Conservation (phyloP, 1,140 invertebrate species). For the Anoplolepis gracilipes region DNA sequence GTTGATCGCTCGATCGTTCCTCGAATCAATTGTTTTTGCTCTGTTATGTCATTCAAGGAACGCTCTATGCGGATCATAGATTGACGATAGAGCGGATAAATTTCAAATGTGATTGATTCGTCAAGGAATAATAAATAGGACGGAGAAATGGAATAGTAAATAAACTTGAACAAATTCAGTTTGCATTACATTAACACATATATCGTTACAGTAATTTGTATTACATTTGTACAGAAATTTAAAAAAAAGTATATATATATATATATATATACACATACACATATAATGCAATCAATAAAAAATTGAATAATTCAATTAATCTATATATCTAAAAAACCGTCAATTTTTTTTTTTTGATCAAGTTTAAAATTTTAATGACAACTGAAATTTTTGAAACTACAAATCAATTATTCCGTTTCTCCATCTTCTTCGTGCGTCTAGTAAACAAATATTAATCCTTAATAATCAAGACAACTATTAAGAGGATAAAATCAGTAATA, state of each 20-base stretch:
- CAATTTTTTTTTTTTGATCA: background rate
- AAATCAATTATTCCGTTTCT: conserved; percentile 33
- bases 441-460: conserved; percentile 44
- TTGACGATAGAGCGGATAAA: conserved; percentile 19
- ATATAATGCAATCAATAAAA: background rate
- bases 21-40: conserved; percentile 9
- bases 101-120: conserved; percentile 41
- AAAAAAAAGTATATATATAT: no score
- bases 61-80: background rate
- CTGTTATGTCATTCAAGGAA: background rate
- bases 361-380: background rate
- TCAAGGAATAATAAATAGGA: conserved; percentile 23
- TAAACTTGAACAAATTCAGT: background rate
- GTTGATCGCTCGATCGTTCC: conserved; percentile 20
- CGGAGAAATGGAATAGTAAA: conserved; percentile 24
- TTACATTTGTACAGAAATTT: background rate
- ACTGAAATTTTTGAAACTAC: background rate
- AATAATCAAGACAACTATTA: conserved; percentile 43
- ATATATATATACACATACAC: no score
- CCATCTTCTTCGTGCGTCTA: conserved; percentile 37
- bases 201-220: background rate
- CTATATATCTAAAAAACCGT: background rate
- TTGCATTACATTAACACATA: background rate
- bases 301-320: conserved; percentile 9
- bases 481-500: conserved; percentile 30